phyloP scores from a whole-genome alignment of 2,113 vertebrate species.

The Dolichotis patagonum region DNA sequence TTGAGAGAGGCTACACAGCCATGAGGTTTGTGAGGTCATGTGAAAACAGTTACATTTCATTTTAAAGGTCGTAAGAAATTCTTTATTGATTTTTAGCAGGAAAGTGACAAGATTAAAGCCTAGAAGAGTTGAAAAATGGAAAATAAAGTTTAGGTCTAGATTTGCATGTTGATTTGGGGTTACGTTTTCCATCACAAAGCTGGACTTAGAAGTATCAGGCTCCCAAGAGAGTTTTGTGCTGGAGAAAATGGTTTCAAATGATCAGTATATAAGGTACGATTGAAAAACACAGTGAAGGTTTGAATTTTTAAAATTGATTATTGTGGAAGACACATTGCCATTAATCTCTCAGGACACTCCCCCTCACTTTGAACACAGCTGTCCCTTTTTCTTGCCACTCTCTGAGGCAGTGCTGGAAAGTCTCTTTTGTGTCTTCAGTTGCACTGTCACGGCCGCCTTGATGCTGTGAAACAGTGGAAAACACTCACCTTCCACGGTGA shows the following conservation, averaged over 20 bases:
- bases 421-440: neutral
- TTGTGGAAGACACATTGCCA: neutral
- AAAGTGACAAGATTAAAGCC: neutral
- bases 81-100: neutral
- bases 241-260: neutral
- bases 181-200: neutral
- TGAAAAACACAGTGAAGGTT: neutral
- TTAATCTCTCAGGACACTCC: neutral
- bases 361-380: neutral
- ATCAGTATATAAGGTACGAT: neutral
- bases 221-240: neutral
- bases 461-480: neutral
- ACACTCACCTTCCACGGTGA: neutral
- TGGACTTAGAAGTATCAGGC: neutral
- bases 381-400: neutral
- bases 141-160: neutral
- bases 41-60: neutral
- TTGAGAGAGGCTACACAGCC: neutral
- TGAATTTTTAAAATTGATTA: neutral
- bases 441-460: neutral
- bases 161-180: neutral
- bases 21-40: neutral
- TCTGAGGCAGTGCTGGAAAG: neutral
- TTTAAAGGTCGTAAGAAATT: neutral
- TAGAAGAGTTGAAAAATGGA: neutral